A percentile compares a stretch with the other conserved stretches of the same genome.
These are phyloP conservation scores for Drosophila novamexicana DNA, from an alignment of 1,140 invertebrate genomes.

Conservation along the genomic window DNA sequence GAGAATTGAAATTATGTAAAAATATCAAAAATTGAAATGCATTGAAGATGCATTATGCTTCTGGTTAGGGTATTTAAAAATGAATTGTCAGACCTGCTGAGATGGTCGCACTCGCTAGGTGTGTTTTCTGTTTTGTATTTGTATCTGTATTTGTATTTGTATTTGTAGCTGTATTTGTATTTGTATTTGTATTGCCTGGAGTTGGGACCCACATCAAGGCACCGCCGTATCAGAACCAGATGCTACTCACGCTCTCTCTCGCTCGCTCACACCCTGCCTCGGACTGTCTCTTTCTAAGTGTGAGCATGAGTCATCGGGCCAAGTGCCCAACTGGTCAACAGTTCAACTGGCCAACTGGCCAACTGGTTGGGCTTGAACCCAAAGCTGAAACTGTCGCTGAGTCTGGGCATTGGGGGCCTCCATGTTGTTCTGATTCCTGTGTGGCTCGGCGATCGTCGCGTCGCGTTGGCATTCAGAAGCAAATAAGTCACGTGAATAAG, in stretches of 20 bases:
- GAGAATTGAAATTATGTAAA: no score
- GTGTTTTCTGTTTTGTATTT: slow-evolving; percentile 34
- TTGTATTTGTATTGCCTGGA: slow-evolving; percentile 26
- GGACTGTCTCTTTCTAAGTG: slow-evolving; percentile 2
- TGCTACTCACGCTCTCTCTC: not conserved
- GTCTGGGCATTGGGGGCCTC: not conserved
- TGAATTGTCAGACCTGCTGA: slow-evolving; percentile 21
- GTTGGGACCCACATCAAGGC: slow-evolving; percentile 71
- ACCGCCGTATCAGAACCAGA: slow-evolving; percentile 55
- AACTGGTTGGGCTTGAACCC: slow-evolving; percentile 9
- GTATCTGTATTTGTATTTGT: slow-evolving; percentile 12
- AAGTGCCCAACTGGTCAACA: slow-evolving; percentile 34
- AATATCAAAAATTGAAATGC: not conserved
- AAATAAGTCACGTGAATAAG: slow-evolving; percentile 84
- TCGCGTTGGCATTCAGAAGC: slow-evolving; percentile 72
- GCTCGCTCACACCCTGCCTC: not conserved
- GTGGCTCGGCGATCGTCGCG: slow-evolving; percentile 44
- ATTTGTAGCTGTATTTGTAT: slow-evolving; percentile 22
- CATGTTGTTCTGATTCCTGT: slow-evolving; percentile 52
- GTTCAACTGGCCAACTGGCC: slow-evolving; percentile 32
- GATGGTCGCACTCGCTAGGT: slow-evolving; percentile 23
- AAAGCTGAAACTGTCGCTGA: slow-evolving; percentile 3
- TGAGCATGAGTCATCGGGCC: slow-evolving; percentile 22
- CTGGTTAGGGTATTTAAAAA: slow-evolving; percentile 10
- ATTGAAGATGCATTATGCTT: not conserved